Percentiles rank a stretch among this genome's conserved stretches.
Evolutionary conservation across 2,797 vertebrate species (phyloP).

Genomic region (Protonibea diacanthus): DNA sequence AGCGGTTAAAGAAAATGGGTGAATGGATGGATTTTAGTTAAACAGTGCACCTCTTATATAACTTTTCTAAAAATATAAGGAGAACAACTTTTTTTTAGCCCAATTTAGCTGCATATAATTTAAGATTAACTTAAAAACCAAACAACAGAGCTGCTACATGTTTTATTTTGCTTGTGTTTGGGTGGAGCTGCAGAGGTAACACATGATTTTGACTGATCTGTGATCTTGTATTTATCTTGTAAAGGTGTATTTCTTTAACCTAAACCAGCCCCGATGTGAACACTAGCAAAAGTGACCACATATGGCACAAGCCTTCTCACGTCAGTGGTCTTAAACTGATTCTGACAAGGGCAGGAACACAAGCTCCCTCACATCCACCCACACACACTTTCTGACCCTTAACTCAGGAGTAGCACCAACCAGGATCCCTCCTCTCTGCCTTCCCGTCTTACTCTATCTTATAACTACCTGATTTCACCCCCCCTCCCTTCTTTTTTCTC

Average conservation of each 20-base stretch:
- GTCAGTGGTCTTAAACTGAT: constrained; percentile 48
- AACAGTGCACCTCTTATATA: background rate
- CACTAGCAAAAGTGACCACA: constrained; percentile 31
- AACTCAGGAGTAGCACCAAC: constrained; percentile 40
- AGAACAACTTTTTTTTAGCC: background rate
- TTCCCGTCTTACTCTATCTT: constrained; percentile 47
- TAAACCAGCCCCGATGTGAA: constrained; percentile 14
- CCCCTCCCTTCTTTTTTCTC: constrained; percentile 27
- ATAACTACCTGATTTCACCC: constrained; percentile 50
- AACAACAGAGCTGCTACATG: background rate
- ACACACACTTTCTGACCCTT: constrained; percentile 52
- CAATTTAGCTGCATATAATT: background rate
- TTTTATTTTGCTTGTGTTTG: background rate
- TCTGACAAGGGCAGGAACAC: constrained; percentile 43
- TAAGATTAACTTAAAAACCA: background rate
- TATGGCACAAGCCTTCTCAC: constrained; percentile 31
- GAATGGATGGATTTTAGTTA: background rate
- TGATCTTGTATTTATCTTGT: background rate
- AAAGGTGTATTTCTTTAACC: background rate
- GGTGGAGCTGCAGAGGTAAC: background rate
- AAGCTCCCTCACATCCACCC: background rate
- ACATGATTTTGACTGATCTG: background rate
- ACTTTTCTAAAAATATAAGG: background rate
- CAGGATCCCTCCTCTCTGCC: constrained; percentile 44
- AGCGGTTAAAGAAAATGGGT: too few relatives aligned